phyloP scores from a whole-genome alignment of 2,888 invertebrate genomes.

The Omphaloscelis lunosa region DNA sequence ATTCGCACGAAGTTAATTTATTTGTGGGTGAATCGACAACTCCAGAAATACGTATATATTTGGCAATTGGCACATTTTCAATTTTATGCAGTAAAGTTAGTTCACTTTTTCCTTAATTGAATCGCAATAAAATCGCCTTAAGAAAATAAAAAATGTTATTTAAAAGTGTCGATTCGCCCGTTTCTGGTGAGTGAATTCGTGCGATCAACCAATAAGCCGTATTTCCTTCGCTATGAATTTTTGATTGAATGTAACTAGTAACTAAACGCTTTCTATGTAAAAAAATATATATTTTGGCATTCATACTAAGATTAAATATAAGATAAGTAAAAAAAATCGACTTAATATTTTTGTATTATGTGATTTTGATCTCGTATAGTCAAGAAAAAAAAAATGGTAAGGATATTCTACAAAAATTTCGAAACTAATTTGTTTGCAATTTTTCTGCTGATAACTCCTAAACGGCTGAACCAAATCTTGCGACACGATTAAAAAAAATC shows the following conservation, averaged over 20 bases:
- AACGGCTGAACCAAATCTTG: slow-evolving; percentile 40
- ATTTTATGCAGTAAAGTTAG: too few relatives aligned
- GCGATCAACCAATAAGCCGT: not conserved
- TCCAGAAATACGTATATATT: too few relatives aligned
- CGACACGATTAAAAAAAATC: slow-evolving; percentile 17
- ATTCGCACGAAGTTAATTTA: too few relatives aligned
- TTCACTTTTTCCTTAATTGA: too few relatives aligned
- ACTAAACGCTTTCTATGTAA: slow-evolving; percentile 40
- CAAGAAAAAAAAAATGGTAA: slow-evolving; percentile 23
- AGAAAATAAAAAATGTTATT: too few relatives aligned
- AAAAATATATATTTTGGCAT: slow-evolving; percentile 42
- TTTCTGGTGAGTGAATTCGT: too few relatives aligned
- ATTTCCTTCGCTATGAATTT: slow-evolving; percentile 22
- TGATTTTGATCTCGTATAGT: slow-evolving; percentile 71
- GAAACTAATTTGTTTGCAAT: slow-evolving; percentile 16
- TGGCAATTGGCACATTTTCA: too few relatives aligned
- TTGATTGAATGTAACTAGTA: slow-evolving; percentile 40
- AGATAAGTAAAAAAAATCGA: slow-evolving; percentile 64
- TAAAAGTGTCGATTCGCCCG: too few relatives aligned
- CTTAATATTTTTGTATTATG: slow-evolving; percentile 74
- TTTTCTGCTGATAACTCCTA: slow-evolving; percentile 39
- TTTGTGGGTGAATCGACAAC: too few relatives aligned
- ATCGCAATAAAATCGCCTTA: too few relatives aligned
- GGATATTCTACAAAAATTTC: slow-evolving; percentile 22
- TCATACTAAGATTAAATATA: slow-evolving; percentile 32